A percentile compares a stretch with the other conserved stretches of the same genome.
Conservation (phyloP, 2,797 vertebrate species). For the Microctenopoma lineatum region DNA sequence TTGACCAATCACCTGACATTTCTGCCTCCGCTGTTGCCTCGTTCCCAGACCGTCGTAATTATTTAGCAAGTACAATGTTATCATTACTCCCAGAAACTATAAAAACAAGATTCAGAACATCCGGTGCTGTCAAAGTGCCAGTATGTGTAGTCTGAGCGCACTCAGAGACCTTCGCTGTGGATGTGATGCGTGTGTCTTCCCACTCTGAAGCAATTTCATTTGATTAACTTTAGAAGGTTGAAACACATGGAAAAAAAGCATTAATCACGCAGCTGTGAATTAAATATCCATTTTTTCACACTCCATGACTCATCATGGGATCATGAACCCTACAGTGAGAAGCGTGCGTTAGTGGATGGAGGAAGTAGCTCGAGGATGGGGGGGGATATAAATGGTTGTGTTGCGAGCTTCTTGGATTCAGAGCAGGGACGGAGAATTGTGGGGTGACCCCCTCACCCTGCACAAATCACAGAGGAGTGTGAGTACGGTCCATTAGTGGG, state of each 20-base stretch:
- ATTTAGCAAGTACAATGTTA: background rate
- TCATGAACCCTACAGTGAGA: conserved; percentile 35
- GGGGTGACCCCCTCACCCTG: conserved; percentile 60
- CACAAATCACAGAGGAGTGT: conserved; percentile 73
- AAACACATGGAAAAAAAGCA: conserved; percentile 41
- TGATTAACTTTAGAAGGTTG: conserved; percentile 43
- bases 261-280: conserved; percentile 50
- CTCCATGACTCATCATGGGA: conserved; percentile 59
- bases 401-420: conserved; percentile 49
- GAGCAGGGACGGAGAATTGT: conserved; percentile 36
- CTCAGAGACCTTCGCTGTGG: conserved; percentile 4
- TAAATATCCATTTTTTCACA: conserved; percentile 60
- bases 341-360: conserved; percentile 24
- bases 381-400: conserved; percentile 38
- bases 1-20: background rate
- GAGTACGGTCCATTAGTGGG: conserved; percentile 71
- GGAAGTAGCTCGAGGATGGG: conserved; percentile 38
- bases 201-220: conserved; percentile 27
- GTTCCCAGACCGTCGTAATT: conserved; percentile 24
- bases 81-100: conserved; percentile 12
- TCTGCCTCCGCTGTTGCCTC: conserved; percentile 9
- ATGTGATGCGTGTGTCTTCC: conserved; percentile 40
- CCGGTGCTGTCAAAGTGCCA: conserved; percentile 20
- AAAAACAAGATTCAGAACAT: conserved; percentile 17
- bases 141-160: conserved; percentile 13